Evolutionary conservation across 1,140 invertebrate species (phyloP), one percentile per base, ranked within the genome.

Genomic region (Trachymyrmex septentrionalis): DNA sequence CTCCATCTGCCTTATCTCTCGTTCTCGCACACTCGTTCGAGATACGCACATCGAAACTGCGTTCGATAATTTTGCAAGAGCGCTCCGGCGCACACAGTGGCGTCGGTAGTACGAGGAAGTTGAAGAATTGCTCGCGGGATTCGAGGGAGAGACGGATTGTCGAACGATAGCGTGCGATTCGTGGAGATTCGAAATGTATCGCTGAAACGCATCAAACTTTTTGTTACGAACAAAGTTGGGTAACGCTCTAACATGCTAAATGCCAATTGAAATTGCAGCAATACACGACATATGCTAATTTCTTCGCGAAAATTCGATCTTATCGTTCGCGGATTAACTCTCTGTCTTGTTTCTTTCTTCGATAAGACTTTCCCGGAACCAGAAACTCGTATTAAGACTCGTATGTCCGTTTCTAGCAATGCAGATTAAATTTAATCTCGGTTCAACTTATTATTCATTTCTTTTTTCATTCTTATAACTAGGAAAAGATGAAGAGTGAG

Each of bases 11-110:
- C 61, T 55, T 87, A 44, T 87, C 86, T 87, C 59, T 66, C 69
- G 67, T n/a, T 71, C 66, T 86, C 66, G 66, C 67, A 71, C 44
- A 55, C 85, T 69, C 77, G 85, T 61, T 61, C 77, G 85, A 86
- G 85, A 86, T 86, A 81, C 53, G 76, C 64, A 63, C 85, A 50
- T 81, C 57, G 85, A 86, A 81, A 81, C 50, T 50, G 77, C 77
- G 77, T 81, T 86, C 84, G 84, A 80, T 86, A 86, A 86, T 86
- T 85, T 86, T 81, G 84, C 84, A 67, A 86, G 85, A 86, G 38
- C 64, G 77, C 77, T 82, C 55, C 24, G 64, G 24, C 34, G 34
- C 7, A 59, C 80, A 59, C 80, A 82, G 55, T 82, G 80, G 80
- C 80, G 80, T 61, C 80, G 80, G 24, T 55, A 73, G 55, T 55